phyloP scores from a whole-genome alignment of 2,888 invertebrate species.

The Drosophila merina region DNA sequence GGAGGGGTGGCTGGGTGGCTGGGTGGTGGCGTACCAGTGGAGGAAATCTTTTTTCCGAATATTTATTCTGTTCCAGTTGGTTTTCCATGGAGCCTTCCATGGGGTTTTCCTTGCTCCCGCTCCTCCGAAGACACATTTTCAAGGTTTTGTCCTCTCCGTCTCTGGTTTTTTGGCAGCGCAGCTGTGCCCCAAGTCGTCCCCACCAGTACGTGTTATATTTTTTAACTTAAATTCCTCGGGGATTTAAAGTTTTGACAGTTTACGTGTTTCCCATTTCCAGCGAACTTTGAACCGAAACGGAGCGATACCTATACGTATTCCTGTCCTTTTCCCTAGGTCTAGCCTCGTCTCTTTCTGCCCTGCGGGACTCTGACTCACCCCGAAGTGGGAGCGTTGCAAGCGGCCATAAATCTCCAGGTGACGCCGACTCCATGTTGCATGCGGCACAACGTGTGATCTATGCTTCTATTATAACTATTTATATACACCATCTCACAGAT shows the following conservation, averaged over 20 bases:
- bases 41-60: slow-evolving; percentile 47
- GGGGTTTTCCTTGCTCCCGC: slow-evolving; percentile 28
- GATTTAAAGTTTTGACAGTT: slow-evolving; percentile 81
- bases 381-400: slow-evolving; percentile 51
- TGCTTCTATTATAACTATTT: slow-evolving; percentile 82
- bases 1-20: background rate
- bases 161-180: slow-evolving; percentile 50
- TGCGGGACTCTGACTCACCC: slow-evolving; percentile 55
- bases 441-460: slow-evolving; percentile 82
- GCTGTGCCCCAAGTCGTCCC: slow-evolving; percentile 62
- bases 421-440: slow-evolving; percentile 82
- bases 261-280: slow-evolving; percentile 77
- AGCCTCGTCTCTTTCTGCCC: background rate
- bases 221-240: slow-evolving; percentile 81
- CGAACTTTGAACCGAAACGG: slow-evolving; percentile 73
- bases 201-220: slow-evolving; percentile 76
- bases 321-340: slow-evolving; percentile 12
- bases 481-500: slow-evolving; percentile 52
- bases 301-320: slow-evolving; percentile 35
- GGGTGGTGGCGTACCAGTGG: slow-evolving; percentile 1
- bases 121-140: slow-evolving; percentile 67
- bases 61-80: slow-evolving; percentile 56
- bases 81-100: slow-evolving; percentile 35
- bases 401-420: slow-evolving; percentile 83
- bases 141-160: slow-evolving; percentile 65